Evolutionary conservation across 2,113 vertebrate species (phyloP), one percentile per base, ranked within the genome.

Genomic region (Centropus unirufus): DNA sequence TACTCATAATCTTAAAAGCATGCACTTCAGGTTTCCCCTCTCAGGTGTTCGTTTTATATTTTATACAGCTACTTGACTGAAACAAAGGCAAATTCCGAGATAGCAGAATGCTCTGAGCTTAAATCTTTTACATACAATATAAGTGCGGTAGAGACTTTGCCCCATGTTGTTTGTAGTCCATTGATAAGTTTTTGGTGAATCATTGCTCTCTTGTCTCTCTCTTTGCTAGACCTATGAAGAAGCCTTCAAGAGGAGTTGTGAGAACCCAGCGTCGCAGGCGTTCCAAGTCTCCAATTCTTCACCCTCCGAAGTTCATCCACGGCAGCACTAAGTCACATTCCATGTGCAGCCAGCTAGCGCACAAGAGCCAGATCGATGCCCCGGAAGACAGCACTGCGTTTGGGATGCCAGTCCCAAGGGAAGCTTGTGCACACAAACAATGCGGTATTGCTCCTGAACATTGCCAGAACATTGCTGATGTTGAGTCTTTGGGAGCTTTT

Each of bases 241-340:
- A 99, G 95, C 97, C 99, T 14, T 98, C 98, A 9, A 97, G 99
- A 97, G 99, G 98, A 89, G 95, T 89, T 12, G 97, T 97, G 70
- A 98, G 99, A 96, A 98, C 97, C 29, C 99, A 99, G 96, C 98
- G 99, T 24, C 98, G 99, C 23, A 98, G 99, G 23, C 97, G 99
- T 73, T 99, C 99, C 67, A 99, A 99, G 96, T 99, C 99, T 81
- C 99, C 99, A 7, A 98, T 99, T 89, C 98, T 99, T 87, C 99
- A 99, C 78, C 99, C 99, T 54, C 98, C 99, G 0, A 99, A 98
- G 94, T 99, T 99, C 87, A 99, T 99, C 74, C 99, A 99, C 84
- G 99, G 99, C 97, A 98, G 98, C 97, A 42, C 98, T 14, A 92
- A 98, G 13, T 54, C 98, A 4, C 86, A 98, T 36, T 83, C 98